Percentiles rank a stretch among this genome's conserved stretches.
phyloP scores from a whole-genome alignment of 2,113 vertebrate genomes.

The Neoarius graeffei region DNA sequence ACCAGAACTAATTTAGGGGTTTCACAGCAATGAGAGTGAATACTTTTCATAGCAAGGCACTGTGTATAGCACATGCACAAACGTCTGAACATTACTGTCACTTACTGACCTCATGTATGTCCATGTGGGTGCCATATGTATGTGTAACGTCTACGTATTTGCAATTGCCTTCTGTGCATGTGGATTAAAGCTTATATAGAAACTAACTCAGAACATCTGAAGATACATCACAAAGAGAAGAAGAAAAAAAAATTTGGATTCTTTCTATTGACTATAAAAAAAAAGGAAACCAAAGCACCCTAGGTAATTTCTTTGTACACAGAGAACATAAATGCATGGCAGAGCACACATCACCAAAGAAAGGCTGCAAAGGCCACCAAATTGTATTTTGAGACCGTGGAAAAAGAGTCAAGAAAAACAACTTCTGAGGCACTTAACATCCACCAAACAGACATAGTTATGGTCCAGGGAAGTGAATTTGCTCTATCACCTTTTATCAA shows the following conservation, averaged over 20 bases:
- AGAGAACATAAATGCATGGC: background rate
- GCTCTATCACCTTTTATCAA: background rate
- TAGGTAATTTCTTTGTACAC: background rate
- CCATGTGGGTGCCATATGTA: background rate
- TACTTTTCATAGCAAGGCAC: background rate
- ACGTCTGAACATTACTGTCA: background rate
- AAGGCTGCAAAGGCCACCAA: background rate
- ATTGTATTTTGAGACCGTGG: background rate
- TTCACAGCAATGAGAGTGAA: background rate
- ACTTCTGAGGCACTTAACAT: background rate
- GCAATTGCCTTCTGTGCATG: background rate
- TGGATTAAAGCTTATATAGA: background rate
- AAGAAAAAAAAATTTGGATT: background rate
- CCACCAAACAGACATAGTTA: background rate
- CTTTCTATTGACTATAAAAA: background rate
- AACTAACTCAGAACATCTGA: background rate
- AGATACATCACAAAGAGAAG: background rate
- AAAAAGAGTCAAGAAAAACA: too few relatives aligned
- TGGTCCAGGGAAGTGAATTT: background rate
- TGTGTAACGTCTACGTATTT: background rate
- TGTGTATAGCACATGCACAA: background rate
- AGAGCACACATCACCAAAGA: background rate
- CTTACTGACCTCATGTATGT: background rate
- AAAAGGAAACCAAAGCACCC: background rate
- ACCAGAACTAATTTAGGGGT: background rate